These are phyloP conservation scores for Oncorhynchus gorbuscha DNA, from an alignment of 2,113 vertebrate species.

Conservation along the genomic window DNA sequence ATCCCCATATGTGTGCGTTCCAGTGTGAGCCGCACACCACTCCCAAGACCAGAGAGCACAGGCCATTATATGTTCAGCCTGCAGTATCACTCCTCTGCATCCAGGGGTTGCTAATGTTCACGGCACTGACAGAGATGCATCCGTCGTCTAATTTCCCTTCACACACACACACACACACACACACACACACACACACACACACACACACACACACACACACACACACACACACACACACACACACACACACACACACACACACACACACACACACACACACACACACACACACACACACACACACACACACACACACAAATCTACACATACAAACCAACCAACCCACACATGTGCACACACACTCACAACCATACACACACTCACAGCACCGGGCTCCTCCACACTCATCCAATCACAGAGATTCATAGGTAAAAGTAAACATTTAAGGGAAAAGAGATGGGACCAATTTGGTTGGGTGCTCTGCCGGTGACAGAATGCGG, in stretches of 20 bases:
- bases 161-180: constrained; percentile 10
- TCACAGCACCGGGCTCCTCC: constrained; percentile 9
- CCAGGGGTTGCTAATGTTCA: constrained; percentile 72
- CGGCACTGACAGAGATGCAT: constrained; percentile 32
- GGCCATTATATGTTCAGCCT: constrained; percentile 18
- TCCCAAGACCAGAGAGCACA: not conserved
- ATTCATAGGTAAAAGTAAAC: constrained; percentile 52
- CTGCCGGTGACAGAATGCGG: constrained; percentile 73
- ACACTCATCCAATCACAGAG: constrained; percentile 33
- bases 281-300: constrained; percentile 4
- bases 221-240: too few species aligned
- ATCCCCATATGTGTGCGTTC: not conserved
- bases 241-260: too few species aligned
- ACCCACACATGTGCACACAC: constrained; percentile 12
- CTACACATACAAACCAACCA: constrained; percentile 20
- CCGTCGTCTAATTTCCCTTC: constrained; percentile 23
- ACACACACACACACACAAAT: constrained; percentile 10
- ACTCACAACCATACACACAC: not conserved
- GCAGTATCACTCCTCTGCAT: constrained; percentile 54
- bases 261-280: too few species aligned
- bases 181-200: constrained; percentile 12
- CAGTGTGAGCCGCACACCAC: not conserved
- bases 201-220: not conserved
- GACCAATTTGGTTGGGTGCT: constrained; percentile 47
- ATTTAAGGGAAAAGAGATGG: constrained; percentile 50